Conservation (phyloP, 2,113 vertebrate genomes). For the Alouatta palliata region DNA sequence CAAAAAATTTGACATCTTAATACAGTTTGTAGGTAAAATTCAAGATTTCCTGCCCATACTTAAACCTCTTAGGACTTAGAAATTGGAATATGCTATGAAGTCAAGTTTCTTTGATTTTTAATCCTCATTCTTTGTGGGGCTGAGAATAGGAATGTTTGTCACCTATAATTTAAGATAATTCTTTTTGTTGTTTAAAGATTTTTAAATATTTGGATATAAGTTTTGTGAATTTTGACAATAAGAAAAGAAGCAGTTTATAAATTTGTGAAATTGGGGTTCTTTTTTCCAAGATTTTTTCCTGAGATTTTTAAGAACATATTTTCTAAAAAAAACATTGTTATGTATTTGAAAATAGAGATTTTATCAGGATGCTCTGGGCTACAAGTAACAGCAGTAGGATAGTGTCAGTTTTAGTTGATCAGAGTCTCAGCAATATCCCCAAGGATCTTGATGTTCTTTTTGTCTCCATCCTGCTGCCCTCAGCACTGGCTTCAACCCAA, state of each 20-base stretch:
- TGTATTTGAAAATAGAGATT: neutral
- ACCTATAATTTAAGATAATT: neutral
- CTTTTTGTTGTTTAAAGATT: neutral
- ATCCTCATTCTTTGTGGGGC: neutral
- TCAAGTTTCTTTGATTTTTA: neutral
- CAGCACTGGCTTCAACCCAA: neutral
- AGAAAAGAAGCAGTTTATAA: neutral
- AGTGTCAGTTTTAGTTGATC: neutral
- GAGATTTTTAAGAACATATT: constrained; percentile 1
- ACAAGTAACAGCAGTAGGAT: neutral
- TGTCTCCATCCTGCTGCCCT: neutral
- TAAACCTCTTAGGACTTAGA: neutral
- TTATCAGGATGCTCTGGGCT: neutral
- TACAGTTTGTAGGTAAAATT: neutral
- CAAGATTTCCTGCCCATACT: neutral
- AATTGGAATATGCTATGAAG: neutral
- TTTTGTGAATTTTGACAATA: constrained; percentile 11
- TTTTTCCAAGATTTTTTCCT: neutral
- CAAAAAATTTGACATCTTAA: neutral
- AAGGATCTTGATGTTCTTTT: neutral
- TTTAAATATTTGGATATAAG: neutral
- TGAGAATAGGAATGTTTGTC: neutral
- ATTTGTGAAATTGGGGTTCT: neutral
- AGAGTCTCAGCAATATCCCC: neutral
- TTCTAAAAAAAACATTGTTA: neutral